These are phyloP conservation scores for Polylopha cassiicola DNA, from an alignment of 2,888 invertebrate genomes.

Conservation along the genomic window DNA sequence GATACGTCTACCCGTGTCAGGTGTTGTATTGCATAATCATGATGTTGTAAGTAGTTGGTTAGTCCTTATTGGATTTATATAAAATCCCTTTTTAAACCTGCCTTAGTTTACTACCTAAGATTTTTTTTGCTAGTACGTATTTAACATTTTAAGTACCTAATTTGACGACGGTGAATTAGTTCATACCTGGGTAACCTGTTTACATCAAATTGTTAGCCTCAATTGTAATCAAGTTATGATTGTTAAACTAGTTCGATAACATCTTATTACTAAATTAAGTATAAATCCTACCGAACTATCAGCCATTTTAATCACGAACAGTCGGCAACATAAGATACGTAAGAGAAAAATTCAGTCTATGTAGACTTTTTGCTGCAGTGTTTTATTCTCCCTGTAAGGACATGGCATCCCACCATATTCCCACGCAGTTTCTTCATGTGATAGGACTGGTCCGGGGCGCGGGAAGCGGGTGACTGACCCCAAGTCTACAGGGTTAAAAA, in stretches of 20 bases:
- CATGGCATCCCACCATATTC: conserved; percentile 58
- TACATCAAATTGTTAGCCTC: too few relatives aligned
- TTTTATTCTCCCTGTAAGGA: conserved; percentile 44
- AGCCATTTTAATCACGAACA: too few relatives aligned
- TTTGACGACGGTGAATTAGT: too few relatives aligned
- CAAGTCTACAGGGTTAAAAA: conserved; percentile 73
- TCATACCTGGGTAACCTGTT: too few relatives aligned
- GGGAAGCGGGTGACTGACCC: conserved; percentile 73
- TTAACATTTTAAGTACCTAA: too few relatives aligned
- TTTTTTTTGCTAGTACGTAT: too few relatives aligned
- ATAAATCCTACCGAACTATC: too few relatives aligned
- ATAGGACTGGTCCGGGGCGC: conserved; percentile 68
- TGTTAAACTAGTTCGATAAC: too few relatives aligned
- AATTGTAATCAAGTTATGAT: too few relatives aligned
- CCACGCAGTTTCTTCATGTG: conserved; percentile 73
- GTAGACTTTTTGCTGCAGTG: conserved; percentile 35
- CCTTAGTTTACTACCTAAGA: conserved; percentile 1
- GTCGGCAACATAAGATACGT: conserved; percentile 9
- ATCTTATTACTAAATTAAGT: too few relatives aligned
- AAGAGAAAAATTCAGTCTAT: conserved; percentile 14
- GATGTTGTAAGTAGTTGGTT: conserved; percentile 11
- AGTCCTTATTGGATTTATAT: conserved; percentile 18
- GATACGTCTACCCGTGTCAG: conserved; percentile 49
- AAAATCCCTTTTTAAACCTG: conserved; percentile 11
- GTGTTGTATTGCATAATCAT: conserved; percentile 49